Evolutionary conservation across 2,113 vertebrate species (phyloP), one percentile per base, ranked within the genome.

Genomic region (Indicator maculatus): DNA sequence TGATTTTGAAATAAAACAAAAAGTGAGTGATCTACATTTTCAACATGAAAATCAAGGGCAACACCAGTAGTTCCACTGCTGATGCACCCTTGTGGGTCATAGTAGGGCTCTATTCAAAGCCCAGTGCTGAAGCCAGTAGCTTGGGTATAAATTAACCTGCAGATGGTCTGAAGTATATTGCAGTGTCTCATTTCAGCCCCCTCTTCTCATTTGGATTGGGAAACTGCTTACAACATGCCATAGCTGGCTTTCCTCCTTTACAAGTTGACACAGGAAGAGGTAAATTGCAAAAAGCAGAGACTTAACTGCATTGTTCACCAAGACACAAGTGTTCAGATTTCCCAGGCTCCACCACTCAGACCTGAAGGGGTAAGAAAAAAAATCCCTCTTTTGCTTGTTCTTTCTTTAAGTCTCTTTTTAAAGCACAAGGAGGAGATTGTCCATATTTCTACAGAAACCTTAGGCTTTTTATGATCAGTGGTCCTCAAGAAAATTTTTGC

Each of bases 71-170:
- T 11, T 83, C 24, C 45, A 33, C 50, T 31, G 12, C 3, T 80
- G 64, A 77, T 52, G 41, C 19, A 80, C 6, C 21, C 30, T n/a
- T 55, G 14, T 14, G 36, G 30, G 50, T n/a, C 38, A 9, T 8
- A 44, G 16, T 0, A 39, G 20, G 45, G 36, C 18, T 84, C 52
- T 55, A 17, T 10, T 72, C 55, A 82, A 45, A 72, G n/a, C 16
- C 6, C 0, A 0, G 1, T 8, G 44, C 39, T 45, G 38, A 83
- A 64, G 11, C 3, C 6, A 4, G 21, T 16, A 87, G 21, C 55
- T 47, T 78, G 41, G 8, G 21, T 41, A 64, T 20, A 80, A 93
- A 58, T 6, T 28, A 63, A 41, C 24, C 72, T 45, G 60, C 44
- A 77, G 60, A 53, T 4, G 16, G 24, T 59, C 52, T 81, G 69